Evolutionary conservation across 2,797 vertebrate species (phyloP), one percentile per base, ranked within the genome.

Genomic region (Eurystomus glaucurus): DNA sequence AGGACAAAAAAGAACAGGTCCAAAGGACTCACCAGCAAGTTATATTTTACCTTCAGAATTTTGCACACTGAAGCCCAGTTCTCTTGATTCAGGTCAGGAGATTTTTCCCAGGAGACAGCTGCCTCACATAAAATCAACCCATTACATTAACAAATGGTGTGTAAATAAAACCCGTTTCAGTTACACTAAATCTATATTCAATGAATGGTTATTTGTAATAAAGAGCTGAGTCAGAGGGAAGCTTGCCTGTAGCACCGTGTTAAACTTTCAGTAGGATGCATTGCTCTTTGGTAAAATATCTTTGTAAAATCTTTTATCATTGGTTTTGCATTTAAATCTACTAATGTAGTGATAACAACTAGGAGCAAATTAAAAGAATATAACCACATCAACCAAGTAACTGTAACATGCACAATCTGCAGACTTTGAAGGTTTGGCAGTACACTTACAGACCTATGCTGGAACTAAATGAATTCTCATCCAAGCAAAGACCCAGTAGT

Each of bases 71-170:
- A 80, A 66, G 57, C 50, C 74, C 81, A 87, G 81, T 51, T 91
- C 18, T 93, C 55, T 75, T 48, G 52, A 58, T 43, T 81, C 51
- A 65, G 25, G 35, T 76, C 41, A 68, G 52, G 45, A 52, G 22
- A 51, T 75, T 93, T 93, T 88, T 94, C 66, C 48, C 50, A 70
- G 55, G 35, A 79, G 64, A 58, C 46, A 51, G n/a, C 1, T 62
- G 35, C 45, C 37, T 93, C 58, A 81, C 26, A 69, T 75, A 81
- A 93, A 94, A 84, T 86, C 84, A 95, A 93, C 85, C 61, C 45
- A 45, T 72, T 93, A 83, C 64, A 91, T 88, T 94, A 95, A 91
- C 39, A 86, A 94, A 86, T 61, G 51, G 31, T 86, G 39, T 90
- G 51, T 51, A 95, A 92, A 93, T 84, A 96, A 96, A 96, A 28